Conservation (phyloP, 2,888 invertebrate genomes). For the Cantharis rufa region DNA sequence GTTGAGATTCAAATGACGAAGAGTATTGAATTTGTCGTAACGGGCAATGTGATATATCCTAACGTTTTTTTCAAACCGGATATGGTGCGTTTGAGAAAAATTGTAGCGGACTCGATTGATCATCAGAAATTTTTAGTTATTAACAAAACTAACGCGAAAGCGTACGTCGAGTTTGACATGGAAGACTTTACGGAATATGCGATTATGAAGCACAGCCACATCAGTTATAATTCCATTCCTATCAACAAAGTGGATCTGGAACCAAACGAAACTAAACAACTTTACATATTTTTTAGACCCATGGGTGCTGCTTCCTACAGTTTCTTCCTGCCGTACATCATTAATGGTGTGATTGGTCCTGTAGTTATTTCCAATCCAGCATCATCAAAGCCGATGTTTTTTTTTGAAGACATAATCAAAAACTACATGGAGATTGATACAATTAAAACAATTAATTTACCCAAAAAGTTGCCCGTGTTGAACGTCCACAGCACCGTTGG, state of each 20-base stretch:
- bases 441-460: neutral
- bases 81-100: slow-evolving; percentile 57
- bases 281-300: slow-evolving; percentile 55
- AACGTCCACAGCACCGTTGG: slow-evolving; percentile 37
- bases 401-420: slow-evolving; percentile 27
- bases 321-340: slow-evolving; percentile 62
- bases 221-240: neutral
- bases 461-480: slow-evolving; percentile 29
- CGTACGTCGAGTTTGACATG: slow-evolving; percentile 45
- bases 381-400: slow-evolving; percentile 33
- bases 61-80: slow-evolving; percentile 58
- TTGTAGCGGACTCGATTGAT: slow-evolving; percentile 50
- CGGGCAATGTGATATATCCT: slow-evolving; percentile 60
- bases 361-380: slow-evolving; percentile 48
- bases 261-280: slow-evolving; percentile 40
- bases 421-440: neutral
- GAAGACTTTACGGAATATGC: slow-evolving; percentile 50
- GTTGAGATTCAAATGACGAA: slow-evolving; percentile 50
- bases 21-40: slow-evolving; percentile 54
- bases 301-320: slow-evolving; percentile 58
- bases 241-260: slow-evolving; percentile 34
- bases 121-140: slow-evolving; percentile 41
- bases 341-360: slow-evolving; percentile 65
- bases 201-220: slow-evolving; percentile 40
- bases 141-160: slow-evolving; percentile 44